Evolutionary conservation across 1,140 invertebrate species (phyloP), one percentile per base, ranked within the genome.

Genomic region (Drosophila pseudoananassae): DNA sequence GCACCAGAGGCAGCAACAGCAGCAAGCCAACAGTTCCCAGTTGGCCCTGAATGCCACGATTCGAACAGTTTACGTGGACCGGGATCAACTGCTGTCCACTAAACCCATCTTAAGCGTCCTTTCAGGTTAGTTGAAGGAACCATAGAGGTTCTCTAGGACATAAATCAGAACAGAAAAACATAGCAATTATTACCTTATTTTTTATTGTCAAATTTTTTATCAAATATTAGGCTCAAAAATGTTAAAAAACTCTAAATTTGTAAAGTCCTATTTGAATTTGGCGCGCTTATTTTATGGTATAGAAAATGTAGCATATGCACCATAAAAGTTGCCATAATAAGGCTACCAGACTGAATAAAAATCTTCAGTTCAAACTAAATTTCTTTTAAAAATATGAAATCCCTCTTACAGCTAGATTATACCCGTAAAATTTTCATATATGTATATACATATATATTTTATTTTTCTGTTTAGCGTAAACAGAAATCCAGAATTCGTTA

Each of bases 61-160:
- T 36, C 72, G 76, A 53, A 73, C 73, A 7, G 57, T 74, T 6
- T 81, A 69, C 49, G 80, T 90, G 58, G 85, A 82, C 69, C 73
- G 84, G 23, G 76, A 90, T 66, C 78, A 78, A 43, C 57, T 87
- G 29, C 63, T 91, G 20, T 91, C 85, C 15, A 90, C 85, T 12
- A 91, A 91, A 49, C 88, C 88, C 9, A 90, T 90, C 56, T 33
- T 84, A 40, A 88, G 88, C 15, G 76, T 83, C 1, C 57, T 76
- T 12, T 60, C 84, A 88, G 83, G 83, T 88, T 70, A 38, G 78
- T 85, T 4, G 0, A 36, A 36, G 33, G 33, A 36, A 12, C 4
- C 10, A 10, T n/a, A 31, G 3, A 3, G 29, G 9, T 9, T 9
- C 9, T 4, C 14, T 15, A 43, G 38, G 14, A 15, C 15, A 17